These are phyloP conservation scores for Porites divaricata DNA, from an alignment of 92 coral and sea anemone species.

Conservation along the genomic window DNA sequence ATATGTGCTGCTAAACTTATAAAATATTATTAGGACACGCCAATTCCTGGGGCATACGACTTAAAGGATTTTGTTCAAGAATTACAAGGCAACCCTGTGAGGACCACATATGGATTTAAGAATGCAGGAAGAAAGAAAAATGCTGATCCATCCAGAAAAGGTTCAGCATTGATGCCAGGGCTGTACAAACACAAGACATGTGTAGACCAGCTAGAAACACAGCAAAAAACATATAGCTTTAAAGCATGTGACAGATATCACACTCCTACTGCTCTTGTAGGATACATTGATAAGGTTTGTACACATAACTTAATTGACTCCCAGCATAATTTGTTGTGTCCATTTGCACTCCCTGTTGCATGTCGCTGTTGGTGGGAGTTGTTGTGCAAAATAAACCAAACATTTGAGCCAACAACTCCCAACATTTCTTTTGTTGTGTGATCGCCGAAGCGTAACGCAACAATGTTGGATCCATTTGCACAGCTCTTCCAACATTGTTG, in stretches of 20 bases:
- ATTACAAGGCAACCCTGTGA: slow-evolving; percentile 77
- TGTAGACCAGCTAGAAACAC: slow-evolving; percentile 74
- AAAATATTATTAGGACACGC: slow-evolving; percentile 77
- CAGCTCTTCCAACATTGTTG: too few relatives aligned
- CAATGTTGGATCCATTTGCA: too few relatives aligned
- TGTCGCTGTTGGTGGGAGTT: too few relatives aligned
- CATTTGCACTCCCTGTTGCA: too few relatives aligned
- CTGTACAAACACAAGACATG: slow-evolving; percentile 83
- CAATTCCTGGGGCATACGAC: slow-evolving; percentile 95
- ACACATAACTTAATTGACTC: too few relatives aligned
- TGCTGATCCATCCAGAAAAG: slow-evolving; percentile 93
- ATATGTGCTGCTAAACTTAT: too few relatives aligned
- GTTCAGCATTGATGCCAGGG: slow-evolving; percentile 87
- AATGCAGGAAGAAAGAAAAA: slow-evolving; percentile 91
- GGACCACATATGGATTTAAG: slow-evolving; percentile 86
- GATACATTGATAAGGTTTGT: slow-evolving; percentile 88
- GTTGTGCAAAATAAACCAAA: too few relatives aligned
- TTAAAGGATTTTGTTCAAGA: slow-evolving; percentile 88
- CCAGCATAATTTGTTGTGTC: too few relatives aligned
- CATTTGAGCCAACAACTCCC: too few relatives aligned
- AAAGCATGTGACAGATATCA: slow-evolving; percentile 89
- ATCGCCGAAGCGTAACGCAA: too few relatives aligned
- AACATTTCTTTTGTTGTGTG: too few relatives aligned
- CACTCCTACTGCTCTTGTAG: slow-evolving; percentile 88
- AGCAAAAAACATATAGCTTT: slow-evolving; percentile 79